Percentiles rank a stretch among this genome's conserved stretches.
These are phyloP conservation scores for Pyrgus malvae DNA, from an alignment of 2,888 invertebrate species.

Conservation along the genomic window DNA sequence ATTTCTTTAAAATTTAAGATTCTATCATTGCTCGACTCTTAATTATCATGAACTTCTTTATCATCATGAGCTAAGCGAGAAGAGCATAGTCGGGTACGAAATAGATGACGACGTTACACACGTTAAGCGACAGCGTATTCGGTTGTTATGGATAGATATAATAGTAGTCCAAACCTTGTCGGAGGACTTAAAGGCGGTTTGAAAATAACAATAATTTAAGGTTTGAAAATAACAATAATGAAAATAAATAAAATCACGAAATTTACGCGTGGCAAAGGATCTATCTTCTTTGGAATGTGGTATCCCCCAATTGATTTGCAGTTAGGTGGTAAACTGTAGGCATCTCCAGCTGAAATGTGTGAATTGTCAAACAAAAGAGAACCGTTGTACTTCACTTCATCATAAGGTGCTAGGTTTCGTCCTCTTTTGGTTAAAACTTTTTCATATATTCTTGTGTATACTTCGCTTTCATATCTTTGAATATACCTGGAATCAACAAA, in stretches of 20 bases:
- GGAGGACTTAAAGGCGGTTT: too few species aligned
- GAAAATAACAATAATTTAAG: too few species aligned
- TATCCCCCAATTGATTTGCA: slow-evolving; percentile 58
- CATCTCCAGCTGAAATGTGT: slow-evolving; percentile 40
- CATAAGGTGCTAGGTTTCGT: slow-evolving; percentile 34
- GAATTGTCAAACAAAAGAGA: slow-evolving; percentile 47
- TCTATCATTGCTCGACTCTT: too few species aligned
- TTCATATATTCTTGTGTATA: slow-evolving; percentile 25
- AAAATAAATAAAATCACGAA: not conserved
- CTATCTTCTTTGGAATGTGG: slow-evolving; percentile 48
- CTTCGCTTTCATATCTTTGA: slow-evolving; percentile 17
- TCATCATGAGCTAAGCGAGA: too few species aligned
- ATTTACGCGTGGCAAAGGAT: slow-evolving; percentile 52
- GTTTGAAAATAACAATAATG: not conserved
- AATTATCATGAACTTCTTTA: too few species aligned
- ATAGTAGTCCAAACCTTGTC: too few species aligned
- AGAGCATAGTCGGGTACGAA: too few species aligned
- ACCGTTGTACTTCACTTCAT: slow-evolving; percentile 43
- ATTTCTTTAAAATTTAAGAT: too few species aligned
- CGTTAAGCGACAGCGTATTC: too few species aligned
- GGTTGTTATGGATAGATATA: too few species aligned
- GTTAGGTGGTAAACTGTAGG: slow-evolving; percentile 49
- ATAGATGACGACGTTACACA: too few species aligned
- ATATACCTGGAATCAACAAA: slow-evolving; percentile 34
- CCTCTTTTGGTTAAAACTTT: slow-evolving; percentile 37